Evolutionary conservation across 2,797 vertebrate genomes (phyloP), one percentile per base, ranked within the genome.

Genomic region (Atherinosoma microstoma): DNA sequence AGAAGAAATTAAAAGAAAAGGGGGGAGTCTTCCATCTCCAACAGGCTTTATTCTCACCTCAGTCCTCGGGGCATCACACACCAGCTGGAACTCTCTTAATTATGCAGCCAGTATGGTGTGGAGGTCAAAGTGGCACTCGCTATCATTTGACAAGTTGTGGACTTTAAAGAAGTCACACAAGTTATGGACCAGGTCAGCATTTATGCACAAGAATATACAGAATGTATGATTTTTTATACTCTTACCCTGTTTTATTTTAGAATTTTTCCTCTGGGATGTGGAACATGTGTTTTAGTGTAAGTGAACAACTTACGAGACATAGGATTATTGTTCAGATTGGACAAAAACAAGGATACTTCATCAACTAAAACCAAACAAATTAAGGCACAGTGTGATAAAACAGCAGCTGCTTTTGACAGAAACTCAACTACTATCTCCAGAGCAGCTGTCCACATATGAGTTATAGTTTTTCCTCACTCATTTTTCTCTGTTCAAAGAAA

Each of bases 61-160:
- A 0, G 66, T 85, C 87, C 87, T 84, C 72, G 58, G 81, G 86
- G 86, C 81, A 57, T 69, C 59, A 42, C 77, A 82, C 83, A 85
- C 91, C 92, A 93, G 89, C 89, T 93, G 91, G 90, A 91, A 77
- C 87, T 87, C 73, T 20, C 80, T 89, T 91, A 74, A 88, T 89
- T 92, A 90, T 89, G 84, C 83, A 75, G 75, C 79, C 80, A 71
- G 82, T 76, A 72, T 83, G 84, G 77, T 6, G 53, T 64, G 56
- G 71, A 89, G 87, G 90, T 92, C 91, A 89, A 78, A 83, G n/a
- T 70, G 61, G 77, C 75, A 40, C 64, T 70, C n/a, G 22, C 53
- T 58, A 18, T 22, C 29, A 29, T 40, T 49, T 80, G 82, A 83
- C 73, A 76, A 61, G 66, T 54, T 82, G 58, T 75, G 75, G 62